These are phyloP conservation scores for Monomorium pharaonis DNA, from an alignment of 1,140 invertebrate genomes.

Conservation along the genomic window DNA sequence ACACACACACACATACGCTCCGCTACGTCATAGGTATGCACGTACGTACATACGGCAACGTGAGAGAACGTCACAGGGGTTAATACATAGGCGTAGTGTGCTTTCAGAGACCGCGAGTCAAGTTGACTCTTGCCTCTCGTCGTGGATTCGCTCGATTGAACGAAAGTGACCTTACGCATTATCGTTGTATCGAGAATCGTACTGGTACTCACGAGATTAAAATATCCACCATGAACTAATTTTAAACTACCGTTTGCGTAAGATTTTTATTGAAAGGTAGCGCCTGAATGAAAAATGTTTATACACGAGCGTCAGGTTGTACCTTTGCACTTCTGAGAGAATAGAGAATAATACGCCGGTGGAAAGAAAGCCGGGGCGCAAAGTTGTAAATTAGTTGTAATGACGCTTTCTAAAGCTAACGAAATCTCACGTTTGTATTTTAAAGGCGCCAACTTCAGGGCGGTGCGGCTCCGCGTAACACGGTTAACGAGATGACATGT, in stretches of 20 bases:
- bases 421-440: not conserved
- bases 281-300: too few relatives aligned
- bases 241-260: not conserved
- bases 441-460: not conserved
- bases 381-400: not conserved
- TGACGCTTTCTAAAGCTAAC: not conserved
- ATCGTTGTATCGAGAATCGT: not conserved
- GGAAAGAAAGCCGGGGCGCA: not conserved
- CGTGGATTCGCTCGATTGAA: slow-evolving; percentile 1
- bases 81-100: not conserved
- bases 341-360: too few relatives aligned
- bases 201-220: not conserved
- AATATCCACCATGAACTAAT: not conserved
- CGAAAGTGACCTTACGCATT: slow-evolving; percentile 4
- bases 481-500: not conserved
- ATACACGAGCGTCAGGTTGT: not conserved
- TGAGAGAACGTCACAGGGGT: slow-evolving; percentile 1
- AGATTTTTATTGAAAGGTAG: not conserved
- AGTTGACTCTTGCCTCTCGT: slow-evolving; percentile 5
- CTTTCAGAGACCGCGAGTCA: slow-evolving; percentile 31
- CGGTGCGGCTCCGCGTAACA: not conserved
- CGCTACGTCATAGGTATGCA: too few relatives aligned
- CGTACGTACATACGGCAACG: too few relatives aligned
- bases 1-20: too few relatives aligned
- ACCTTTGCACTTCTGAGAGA: not conserved